Evolutionary conservation across 2,113 vertebrate species (phyloP).

Genomic region (Corythornis vintsioides): DNA sequence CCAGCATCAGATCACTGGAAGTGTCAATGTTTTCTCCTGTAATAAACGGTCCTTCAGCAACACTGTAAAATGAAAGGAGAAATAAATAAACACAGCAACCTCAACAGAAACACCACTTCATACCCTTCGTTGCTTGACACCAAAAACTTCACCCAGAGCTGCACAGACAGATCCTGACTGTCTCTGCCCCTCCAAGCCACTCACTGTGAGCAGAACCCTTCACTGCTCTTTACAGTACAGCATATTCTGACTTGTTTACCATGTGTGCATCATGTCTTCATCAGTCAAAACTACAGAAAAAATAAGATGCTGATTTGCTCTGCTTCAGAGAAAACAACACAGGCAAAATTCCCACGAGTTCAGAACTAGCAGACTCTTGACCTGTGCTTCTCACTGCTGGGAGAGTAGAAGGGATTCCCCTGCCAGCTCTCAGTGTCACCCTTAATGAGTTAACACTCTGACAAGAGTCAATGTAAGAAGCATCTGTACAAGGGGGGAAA

Average conservation of each 20-base stretch:
- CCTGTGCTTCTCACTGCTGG: background rate
- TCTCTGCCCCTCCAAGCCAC: background rate
- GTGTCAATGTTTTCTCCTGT: constrained; percentile 83
- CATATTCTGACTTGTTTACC: background rate
- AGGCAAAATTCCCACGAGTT: background rate
- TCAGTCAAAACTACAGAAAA: background rate
- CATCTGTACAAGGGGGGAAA: background rate
- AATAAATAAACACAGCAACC: background rate
- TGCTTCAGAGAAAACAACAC: background rate
- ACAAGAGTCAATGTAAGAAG: background rate
- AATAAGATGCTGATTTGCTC: background rate
- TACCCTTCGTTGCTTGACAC: background rate
- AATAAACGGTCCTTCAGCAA: constrained; percentile 75
- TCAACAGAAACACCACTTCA: background rate
- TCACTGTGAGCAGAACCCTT: background rate
- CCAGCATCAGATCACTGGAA: constrained; percentile 91
- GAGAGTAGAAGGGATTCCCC: background rate
- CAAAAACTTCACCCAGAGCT: background rate
- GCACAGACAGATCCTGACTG: background rate
- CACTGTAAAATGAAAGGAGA: constrained; percentile 68
- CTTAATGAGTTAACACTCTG: background rate
- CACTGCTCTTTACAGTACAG: background rate
- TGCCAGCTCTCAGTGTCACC: fast-evolving
- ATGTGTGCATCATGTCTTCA: fast-evolving
- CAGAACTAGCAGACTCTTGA: background rate